These are phyloP conservation scores for Pyxicephalus adspersus DNA, from an alignment of 2,113 vertebrate species.

Conservation along the genomic window DNA sequence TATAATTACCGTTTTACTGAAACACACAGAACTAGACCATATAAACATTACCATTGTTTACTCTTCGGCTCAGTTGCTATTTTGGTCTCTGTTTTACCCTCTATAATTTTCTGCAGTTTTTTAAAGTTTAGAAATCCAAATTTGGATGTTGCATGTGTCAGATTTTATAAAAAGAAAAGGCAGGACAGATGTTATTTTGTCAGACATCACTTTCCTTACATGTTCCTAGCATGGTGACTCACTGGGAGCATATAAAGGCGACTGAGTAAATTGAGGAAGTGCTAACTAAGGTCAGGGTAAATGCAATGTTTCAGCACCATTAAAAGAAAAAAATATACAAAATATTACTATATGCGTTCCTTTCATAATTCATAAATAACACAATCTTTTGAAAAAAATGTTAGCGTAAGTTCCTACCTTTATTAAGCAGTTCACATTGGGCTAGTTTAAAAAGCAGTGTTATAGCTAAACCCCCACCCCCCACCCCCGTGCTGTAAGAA, in stretches of 20 bases:
- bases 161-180: conserved; percentile 17
- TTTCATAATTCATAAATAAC: no score
- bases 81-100: conserved; percentile 27
- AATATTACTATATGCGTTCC: no score
- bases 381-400: no score
- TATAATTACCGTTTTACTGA: conserved; percentile 39
- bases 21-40: conserved; percentile 17
- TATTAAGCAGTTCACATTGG: no score
- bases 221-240: background rate
- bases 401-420: no score
- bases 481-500: no score
- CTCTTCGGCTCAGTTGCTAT: conserved; percentile 3
- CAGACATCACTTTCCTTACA: conserved; percentile 5
- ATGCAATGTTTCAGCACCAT: background rate
- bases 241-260: conserved; percentile 32
- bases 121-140: conserved; percentile 6
- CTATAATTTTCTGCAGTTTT: conserved; percentile 42
- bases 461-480: no score
- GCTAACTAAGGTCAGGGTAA: conserved; percentile 11
- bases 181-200: conserved; percentile 44
- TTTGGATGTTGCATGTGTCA: conserved; percentile 33
- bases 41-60: conserved; percentile 17
- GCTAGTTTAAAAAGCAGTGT: no score
- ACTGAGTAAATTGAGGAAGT: conserved; percentile 41
- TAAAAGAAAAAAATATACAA: no score